phyloP scores from a whole-genome alignment of 2,797 vertebrate species.

The Lophotriccus pileatus region DNA sequence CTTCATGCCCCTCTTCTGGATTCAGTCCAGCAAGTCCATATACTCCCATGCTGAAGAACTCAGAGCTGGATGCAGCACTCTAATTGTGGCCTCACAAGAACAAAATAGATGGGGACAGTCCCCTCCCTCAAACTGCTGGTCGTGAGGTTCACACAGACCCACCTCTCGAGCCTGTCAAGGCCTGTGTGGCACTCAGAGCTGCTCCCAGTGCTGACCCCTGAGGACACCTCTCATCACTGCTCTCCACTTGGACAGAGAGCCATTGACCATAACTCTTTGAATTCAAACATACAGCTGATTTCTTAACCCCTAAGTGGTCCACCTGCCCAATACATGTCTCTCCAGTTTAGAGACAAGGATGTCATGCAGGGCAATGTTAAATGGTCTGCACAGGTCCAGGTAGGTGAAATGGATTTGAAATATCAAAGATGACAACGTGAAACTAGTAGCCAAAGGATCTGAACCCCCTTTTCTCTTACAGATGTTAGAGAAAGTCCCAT shows the following conservation, averaged over 20 bases:
- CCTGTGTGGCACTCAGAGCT: background rate
- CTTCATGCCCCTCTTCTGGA: background rate
- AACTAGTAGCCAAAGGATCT: background rate
- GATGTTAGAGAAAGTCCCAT: background rate
- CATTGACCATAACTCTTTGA: background rate
- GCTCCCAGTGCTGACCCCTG: too few species aligned
- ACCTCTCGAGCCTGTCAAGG: background rate
- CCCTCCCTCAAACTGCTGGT: background rate
- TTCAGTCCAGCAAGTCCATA: background rate
- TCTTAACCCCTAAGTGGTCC: background rate
- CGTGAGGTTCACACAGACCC: background rate
- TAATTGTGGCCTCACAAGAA: background rate
- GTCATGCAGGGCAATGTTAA: background rate
- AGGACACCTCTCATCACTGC: fast-evolving
- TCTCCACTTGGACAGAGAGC: fast-evolving
- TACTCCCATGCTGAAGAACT: too few species aligned
- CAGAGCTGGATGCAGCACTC: background rate
- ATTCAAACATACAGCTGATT: fast-evolving
- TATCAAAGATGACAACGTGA: background rate
- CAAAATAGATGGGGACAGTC: background rate
- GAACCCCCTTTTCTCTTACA: background rate
- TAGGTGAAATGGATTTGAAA: background rate
- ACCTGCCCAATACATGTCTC: background rate
- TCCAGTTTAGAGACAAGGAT: background rate
- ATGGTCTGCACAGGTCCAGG: background rate